Evolutionary conservation across 2,888 invertebrate genomes (phyloP), one percentile per base, ranked within the genome.

Genomic region (Drosophila atripex): DNA sequence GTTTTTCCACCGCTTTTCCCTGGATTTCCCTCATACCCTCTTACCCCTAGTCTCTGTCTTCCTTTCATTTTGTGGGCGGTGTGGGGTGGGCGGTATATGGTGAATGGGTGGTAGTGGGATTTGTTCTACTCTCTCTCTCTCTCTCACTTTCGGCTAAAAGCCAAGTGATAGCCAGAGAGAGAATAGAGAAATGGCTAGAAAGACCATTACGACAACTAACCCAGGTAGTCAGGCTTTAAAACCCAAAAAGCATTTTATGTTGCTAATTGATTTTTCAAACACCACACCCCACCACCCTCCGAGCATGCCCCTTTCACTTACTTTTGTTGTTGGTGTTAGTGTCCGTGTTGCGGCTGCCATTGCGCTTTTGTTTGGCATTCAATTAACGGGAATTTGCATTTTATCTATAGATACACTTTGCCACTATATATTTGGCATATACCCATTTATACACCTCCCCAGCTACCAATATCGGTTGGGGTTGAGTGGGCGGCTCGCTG

Each of bases 251-350:
- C 53, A 75, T 78, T 83, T 80, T 85, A 78, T 77, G 66, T 69
- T 87, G 82, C 82, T 83, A 83, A 83, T 83, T 87, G 82, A 80
- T 85, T 83, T 87, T 80, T 80, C 66, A 86, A 80, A 73, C 77
- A 54, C 60, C 43, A 56, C 47, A 4, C 21, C 8, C 21, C 55
- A 18, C 23, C 32, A 12, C 28, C 32, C 23, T 6, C 0, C 45
- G 1, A n/a, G 1, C 23, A 2, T 16, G 1, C n/a, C 38, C 30
- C 1, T 12, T 30, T 12, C 38, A 38, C 25, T 46, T 57, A 21
- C 18, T 18, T 21, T 43, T 43, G 18, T 18, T 25, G 18, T 23
- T 25, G 39, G 0, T 32, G 32, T 35, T 35, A n/a, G n/a, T 35
- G 39, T 64, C 43, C 9, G 39, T 66, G 49, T 41, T 73, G 43